These are phyloP conservation scores for Nesometra sesokonis DNA, from an alignment of 35 echinoderm and acorn worm genomes.

Conservation along the genomic window DNA sequence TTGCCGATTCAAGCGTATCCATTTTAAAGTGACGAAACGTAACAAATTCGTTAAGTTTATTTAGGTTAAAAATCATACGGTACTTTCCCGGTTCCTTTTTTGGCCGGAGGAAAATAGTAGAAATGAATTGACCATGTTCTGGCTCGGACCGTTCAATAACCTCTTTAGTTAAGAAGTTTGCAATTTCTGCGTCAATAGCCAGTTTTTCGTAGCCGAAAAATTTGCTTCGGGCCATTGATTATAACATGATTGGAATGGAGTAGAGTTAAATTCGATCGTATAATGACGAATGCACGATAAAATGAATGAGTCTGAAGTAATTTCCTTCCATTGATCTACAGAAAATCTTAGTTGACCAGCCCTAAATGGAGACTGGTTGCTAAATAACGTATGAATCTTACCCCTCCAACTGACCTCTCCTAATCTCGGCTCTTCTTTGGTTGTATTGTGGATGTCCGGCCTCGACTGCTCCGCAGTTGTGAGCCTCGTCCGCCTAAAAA, in stretches of 20 bases:
- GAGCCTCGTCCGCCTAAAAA: neutral
- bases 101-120: slow-evolving; percentile 13
- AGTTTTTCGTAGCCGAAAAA: neutral
- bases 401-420: neutral
- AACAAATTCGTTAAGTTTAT: neutral
- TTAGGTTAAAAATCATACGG: slow-evolving; percentile 11
- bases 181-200: slow-evolving; percentile 5
- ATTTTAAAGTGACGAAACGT: slow-evolving; percentile 14
- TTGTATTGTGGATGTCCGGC: neutral
- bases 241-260: neutral
- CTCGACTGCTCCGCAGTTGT: neutral
- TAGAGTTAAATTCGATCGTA: slow-evolving; percentile 9
- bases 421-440: neutral
- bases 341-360: neutral
- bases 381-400: neutral
- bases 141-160: neutral
- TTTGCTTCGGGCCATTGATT: neutral
- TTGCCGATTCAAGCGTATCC: slow-evolving; percentile 19
- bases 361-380: neutral
- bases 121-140: slow-evolving; percentile 12
- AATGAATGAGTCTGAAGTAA: slow-evolving; percentile 6
- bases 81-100: slow-evolving; percentile 14
- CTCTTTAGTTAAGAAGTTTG: neutral
- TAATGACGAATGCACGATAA: neutral
- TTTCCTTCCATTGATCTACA: neutral